Base-by-base conservation (phyloP, 2,797 vertebrate species). In the Nyctibius grandis region DNA sequence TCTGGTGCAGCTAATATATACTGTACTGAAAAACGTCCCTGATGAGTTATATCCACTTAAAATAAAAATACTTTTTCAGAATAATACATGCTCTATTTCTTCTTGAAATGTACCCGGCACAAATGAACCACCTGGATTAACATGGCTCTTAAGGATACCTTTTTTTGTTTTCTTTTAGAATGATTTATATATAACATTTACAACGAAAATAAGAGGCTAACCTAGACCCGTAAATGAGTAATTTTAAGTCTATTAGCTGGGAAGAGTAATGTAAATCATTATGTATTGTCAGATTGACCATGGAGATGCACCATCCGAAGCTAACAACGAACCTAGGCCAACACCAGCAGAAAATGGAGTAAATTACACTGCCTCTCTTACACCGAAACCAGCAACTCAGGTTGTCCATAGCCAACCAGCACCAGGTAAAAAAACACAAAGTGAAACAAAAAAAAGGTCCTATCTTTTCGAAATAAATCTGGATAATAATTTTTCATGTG, bases 301-400 rank as follows among this genome's bases (percentile, higher is more conserved):
- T 6, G 98, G 98, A 47, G 99, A 99, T 70, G 97, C 96, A 12
- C 98, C 98, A 0, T 98, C 98, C 1, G 99, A 99, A 90, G 98
- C 98, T 9, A 99, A 98, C 36, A 98, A 87, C 93, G 99, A 99
- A 89, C 98, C 98, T 64, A 98, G 98, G 92, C 97, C 98, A 7
- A 67, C 98, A 50, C 99, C 99, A 29, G 98, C 99, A 77, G 99
- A 99, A 97, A 99, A 99, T n/a, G 99, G 99, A 48, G 97, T 99
- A 87, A 99, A 97, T 96, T 98, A 98, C 94, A 98, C 98, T 18
- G 97, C 99, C 59, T 98, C 98, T 23, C 98, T 99, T 61, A 94
- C 98, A 23, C 98, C 99, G 1, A 99, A 99, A 94, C 98, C 98
- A 14, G 98, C 99, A 3, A 98, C 99, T 10, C 97, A 99, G 94